These are phyloP conservation scores for Drosophila willistoni DNA, from an alignment of 1,140 invertebrate species.

Conservation along the genomic window DNA sequence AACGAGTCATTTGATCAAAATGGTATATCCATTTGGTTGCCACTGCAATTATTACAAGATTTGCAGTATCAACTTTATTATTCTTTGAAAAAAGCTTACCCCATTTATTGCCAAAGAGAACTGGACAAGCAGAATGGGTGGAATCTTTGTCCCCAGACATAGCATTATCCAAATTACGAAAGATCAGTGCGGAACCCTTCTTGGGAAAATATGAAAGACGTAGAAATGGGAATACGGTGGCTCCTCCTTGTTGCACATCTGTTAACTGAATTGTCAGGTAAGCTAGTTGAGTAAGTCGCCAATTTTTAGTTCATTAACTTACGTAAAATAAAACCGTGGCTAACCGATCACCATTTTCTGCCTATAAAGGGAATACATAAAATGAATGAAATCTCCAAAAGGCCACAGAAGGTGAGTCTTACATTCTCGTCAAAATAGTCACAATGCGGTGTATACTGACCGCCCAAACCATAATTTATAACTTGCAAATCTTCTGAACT, in stretches of 20 bases:
- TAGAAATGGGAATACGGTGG: slow-evolving; percentile 10
- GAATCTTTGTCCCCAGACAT: background rate
- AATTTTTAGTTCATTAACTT: background rate
- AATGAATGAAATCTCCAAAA: too few species aligned
- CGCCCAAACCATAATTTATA: slow-evolving; percentile 21
- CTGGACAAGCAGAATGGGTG: slow-evolving; percentile 15
- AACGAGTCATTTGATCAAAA: slow-evolving; percentile 18
- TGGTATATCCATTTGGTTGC: slow-evolving; percentile 13
- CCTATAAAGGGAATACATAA: too few species aligned
- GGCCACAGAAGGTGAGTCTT: too few species aligned
- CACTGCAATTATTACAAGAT: background rate
- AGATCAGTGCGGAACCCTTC: slow-evolving; percentile 17
- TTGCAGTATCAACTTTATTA: background rate
- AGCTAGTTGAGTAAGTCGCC: background rate
- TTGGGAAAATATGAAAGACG: background rate
- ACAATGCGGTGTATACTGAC: slow-evolving; percentile 13
- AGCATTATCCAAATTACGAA: slow-evolving; percentile 6
- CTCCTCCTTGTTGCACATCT: slow-evolving; percentile 21
- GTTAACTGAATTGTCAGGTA: slow-evolving; percentile 4
- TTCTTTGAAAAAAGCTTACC: background rate
- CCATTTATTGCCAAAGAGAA: slow-evolving; percentile 19
- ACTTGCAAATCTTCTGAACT: slow-evolving; percentile 8
- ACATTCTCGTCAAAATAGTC: slow-evolving; percentile 17
- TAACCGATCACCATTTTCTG: slow-evolving; percentile 6
- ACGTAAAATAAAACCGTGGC: slow-evolving; percentile 26